Base-by-base conservation (phyloP, 1,140 invertebrate genomes). In the Oreohelix idahoensis region DNA sequence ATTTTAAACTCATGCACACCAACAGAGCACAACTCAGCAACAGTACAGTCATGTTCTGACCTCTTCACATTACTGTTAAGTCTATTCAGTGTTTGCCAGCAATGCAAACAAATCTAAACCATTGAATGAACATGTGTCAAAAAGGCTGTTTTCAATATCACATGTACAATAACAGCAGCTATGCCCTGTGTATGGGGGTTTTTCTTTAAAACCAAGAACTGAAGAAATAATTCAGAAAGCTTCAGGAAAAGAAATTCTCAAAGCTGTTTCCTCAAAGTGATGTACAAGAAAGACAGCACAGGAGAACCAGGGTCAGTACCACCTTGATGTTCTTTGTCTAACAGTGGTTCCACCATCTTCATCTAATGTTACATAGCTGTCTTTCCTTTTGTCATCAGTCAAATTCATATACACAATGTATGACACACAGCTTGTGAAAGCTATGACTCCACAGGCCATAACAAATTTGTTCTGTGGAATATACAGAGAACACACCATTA, bases 321-420 rank as follows among this genome's bases (percentile, higher is more conserved):
- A 88, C 45, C 82, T 81, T 11, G 87, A 88, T 32, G 83, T 83
- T 53, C 70, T 73, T 0, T 66, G 82, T 83, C 87, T 39, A 29
- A 63, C 71, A 51, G 84, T 82, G n/a, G 85, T 63, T 36, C 78
- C 77, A 20, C 86, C 87, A 85, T 88, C 87, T 53, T 76, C 79
- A 82, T 87, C 85, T 35, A 88, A 66, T 23, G 87, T 85, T 0
- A 83, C 81, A 75, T 88, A 88, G n/a, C 74, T 81, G 26, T 75
- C 79, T 49, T 81, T 85, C 45, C 79, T 84, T 39, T 84, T 84
- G 29, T 83, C 78, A 79, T 86, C 87, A 45, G 70, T 84, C 35
- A 86, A 36, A 36, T 87, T 88, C 87, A 87, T 87, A 78, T 88
- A 88, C 2, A 83, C 63, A 51, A 88, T 88, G 66, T 88, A 88